Conservation (phyloP, 2,888 invertebrate genomes). For the Pristionchus entomophagus region DNA sequence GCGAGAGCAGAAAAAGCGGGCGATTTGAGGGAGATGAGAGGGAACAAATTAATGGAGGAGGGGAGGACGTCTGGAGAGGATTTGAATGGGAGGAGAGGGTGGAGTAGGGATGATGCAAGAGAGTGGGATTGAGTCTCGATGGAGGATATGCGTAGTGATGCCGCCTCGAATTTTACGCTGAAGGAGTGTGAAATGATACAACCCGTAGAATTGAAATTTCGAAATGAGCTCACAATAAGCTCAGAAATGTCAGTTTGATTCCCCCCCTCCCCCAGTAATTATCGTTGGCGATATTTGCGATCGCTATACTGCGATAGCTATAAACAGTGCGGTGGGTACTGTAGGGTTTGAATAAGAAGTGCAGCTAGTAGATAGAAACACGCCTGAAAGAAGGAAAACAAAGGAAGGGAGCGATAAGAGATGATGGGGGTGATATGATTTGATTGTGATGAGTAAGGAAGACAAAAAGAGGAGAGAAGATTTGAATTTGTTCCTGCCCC, state of each 20-base stretch:
- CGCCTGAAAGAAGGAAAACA: conserved; percentile 12
- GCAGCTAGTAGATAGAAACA: neutral
- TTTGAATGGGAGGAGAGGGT: conserved; percentile 11
- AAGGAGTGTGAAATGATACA: no score
- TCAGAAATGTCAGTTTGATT: no score
- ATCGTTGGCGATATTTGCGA: no score
- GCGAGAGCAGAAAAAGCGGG: conserved; percentile 24
- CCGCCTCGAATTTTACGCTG: no score
- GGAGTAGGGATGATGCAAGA: conserved; percentile 27
- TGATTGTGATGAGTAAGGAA: conserved; percentile 30
- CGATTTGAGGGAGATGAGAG: conserved; percentile 30
- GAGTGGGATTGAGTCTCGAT: no score
- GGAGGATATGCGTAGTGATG: no score
- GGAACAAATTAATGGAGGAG: conserved; percentile 9
- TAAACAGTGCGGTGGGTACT: conserved; percentile 1
- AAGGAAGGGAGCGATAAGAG: conserved; percentile 18
- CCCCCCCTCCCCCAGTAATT: no score
- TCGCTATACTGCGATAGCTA: no score
- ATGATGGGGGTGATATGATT: conserved; percentile 32
- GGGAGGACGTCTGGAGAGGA: neutral
- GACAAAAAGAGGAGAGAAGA: neutral
- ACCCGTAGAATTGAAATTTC: no score
- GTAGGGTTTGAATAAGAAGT: conserved; percentile 3
- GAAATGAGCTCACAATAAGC: no score
- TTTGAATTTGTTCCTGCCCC: conserved; percentile 9